Percentiles rank a stretch among this genome's conserved stretches.
Conservation (phyloP, 2,113 vertebrate species). For the human region DNA sequence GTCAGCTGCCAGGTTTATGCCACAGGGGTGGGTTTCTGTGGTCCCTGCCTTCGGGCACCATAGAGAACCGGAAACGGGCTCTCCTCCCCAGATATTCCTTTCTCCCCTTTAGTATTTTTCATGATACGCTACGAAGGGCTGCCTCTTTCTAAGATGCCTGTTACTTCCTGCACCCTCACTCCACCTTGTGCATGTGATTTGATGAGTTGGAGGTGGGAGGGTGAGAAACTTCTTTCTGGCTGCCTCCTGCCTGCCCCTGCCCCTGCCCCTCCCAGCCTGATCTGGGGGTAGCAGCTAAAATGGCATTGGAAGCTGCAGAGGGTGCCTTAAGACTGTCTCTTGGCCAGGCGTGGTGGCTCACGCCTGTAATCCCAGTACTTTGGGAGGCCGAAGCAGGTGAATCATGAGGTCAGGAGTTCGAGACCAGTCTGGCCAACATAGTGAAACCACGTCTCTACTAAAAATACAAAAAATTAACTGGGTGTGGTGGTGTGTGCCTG, state of each 20-base stretch:
- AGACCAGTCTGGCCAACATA: too few relatives aligned
- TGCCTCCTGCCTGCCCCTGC: background rate
- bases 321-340: background rate
- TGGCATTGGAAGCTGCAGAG: too few relatives aligned
- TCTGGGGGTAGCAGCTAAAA: background rate
- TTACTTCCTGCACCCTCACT: background rate
- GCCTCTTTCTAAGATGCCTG: background rate
- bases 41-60: background rate
- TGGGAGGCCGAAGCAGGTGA: too few relatives aligned
- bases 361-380: too few relatives aligned
- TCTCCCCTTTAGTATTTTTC: background rate
- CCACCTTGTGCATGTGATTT: background rate
- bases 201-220: background rate
- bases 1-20: background rate
- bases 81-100: background rate
- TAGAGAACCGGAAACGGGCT: background rate
- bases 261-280: background rate
- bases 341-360: too few relatives aligned
- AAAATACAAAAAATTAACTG: too few relatives aligned
- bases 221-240: background rate
- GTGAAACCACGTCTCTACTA: too few relatives aligned
- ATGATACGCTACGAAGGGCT: rapidly evolving
- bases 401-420: too few relatives aligned
- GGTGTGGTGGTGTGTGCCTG: too few relatives aligned
- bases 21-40: background rate